Base-by-base conservation (phyloP, 2,888 invertebrate species). In the Amphipoea oculea region DNA sequence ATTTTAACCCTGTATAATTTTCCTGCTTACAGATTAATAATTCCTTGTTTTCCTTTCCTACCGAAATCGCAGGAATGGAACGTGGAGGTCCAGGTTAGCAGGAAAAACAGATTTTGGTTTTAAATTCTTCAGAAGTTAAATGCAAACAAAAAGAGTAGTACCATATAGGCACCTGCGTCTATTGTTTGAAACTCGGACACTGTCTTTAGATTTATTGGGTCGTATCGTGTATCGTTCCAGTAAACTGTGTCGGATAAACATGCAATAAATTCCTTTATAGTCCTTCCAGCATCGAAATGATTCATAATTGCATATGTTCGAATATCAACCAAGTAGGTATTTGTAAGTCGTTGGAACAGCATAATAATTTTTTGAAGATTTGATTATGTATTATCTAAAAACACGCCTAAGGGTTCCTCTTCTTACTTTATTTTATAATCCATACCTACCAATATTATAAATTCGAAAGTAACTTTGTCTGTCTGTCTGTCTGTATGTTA, bases 111-210 rank as follows among this genome's bases (percentile, higher is more conserved):
- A 7, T 40, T 40, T 17, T 14, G 4, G 69, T 65, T 48, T 12
- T 60, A 63, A 85, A 45, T n/a, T 73, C 17, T 82, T 68, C 40
- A 60, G 70, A 85, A 75, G 63, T 60, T 40, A 40, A 82, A 75
- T 60, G 29, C 29, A n/a, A 51, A 67, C 74, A 81, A 81, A 84
- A 68, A 65, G 23, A 45, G 40, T 42, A 4, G 36, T 20, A 63
- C 74, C 4, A 36, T n/a, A 36, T 68, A 68, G 63, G 40, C 83
- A 83, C 86, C 82, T 83, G 86, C 67, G 63, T 29, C 82, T 82
- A 81, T 82, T 73, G 86, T 83, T 68, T 20, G 71, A 14, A 86
- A 82, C 57, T 82, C 76, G 40, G 71, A 40, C 69, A n/a, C 40
- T 36, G 57, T 54, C 63, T 70, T 65, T 66, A 74, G 68, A 75